Base-by-base conservation (phyloP, 2,888 invertebrate species). In the Rhaphigaster nebulosa region DNA sequence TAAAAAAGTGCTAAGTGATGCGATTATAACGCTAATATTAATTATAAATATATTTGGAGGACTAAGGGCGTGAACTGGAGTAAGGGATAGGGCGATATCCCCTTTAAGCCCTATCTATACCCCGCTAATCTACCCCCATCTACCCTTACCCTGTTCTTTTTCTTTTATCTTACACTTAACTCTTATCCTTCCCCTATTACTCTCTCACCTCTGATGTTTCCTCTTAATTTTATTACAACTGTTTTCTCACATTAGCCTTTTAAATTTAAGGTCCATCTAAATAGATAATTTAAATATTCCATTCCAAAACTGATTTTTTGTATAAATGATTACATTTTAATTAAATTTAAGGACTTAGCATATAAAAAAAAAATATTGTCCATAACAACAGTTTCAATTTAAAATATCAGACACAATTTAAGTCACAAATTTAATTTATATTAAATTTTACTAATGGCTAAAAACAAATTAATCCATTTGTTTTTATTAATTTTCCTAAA, bases 31-130 rank as follows among this genome's bases (percentile, higher is more conserved):
- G 84, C 84, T 84, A 84, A 84, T 84, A 84, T 45, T 84, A 84
- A 84, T 84, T 84, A 84, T 45, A 84, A 84, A 45, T 84, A 84
- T 84, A 84, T 84, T 84, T 26, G 45, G n/a, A 41, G 18, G 45
- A 0, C 38, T 41, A n/a, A 84, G 84, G 45, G 84, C 45, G 84
- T 50, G 84, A 84, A n/a, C n/a, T n/a, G n/a, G n/a, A n/a, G n/a
- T n/a, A n/a, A 84, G 45, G 45, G 13, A 45, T n/a, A 84, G 84
- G n/a, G 84, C 6, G 38, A 41, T 84, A 84, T 84, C 84, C 84
- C 84, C 80, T 41, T 84, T 84, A 84, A 84, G 84, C 84, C 84
- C 84, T 50, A 84, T 84, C 84, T 84, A 84, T 84, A 84, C 84
- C 84, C 45, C 18, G 45, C 45, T 84, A 84, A 84, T 84, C 84